Evolutionary conservation across 2,888 invertebrate species (phyloP).

Genomic region (Ditylenchus weischeri): DNA sequence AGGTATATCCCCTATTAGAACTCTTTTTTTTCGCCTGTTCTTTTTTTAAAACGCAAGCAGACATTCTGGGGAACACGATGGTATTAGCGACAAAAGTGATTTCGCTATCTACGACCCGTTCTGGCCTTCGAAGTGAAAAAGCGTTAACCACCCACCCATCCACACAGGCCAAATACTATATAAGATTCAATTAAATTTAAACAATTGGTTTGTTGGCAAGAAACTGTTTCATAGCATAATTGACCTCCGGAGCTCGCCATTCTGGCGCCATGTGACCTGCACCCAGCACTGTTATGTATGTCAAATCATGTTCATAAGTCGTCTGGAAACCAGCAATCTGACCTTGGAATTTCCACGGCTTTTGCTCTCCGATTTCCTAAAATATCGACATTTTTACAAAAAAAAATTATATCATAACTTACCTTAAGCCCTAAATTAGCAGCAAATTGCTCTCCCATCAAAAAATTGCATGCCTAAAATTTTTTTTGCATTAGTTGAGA

Average conservation of each 20-base stretch:
- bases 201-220: background rate
- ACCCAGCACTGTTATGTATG: background rate
- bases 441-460: conserved; percentile 4
- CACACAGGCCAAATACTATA: too few relatives aligned
- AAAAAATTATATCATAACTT: background rate
- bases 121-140: too few relatives aligned
- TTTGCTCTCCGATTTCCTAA: background rate
- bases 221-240: conserved; percentile 1
- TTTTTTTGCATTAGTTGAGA: too few relatives aligned
- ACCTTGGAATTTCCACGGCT: background rate
- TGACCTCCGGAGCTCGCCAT: background rate
- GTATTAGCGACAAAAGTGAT: too few relatives aligned
- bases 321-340: background rate
- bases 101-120: too few relatives aligned
- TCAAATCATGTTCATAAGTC: conserved; percentile 1
- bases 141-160: too few relatives aligned
- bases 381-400: background rate
- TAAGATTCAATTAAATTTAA: too few relatives aligned
- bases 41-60: too few relatives aligned
- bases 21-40: too few relatives aligned
- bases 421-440: background rate
- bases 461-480: conserved; percentile 5
- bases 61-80: too few relatives aligned
- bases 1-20: too few relatives aligned
- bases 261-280: background rate